phyloP scores from a whole-genome alignment of 1,140 invertebrate genomes.

The Heliconius hewitsoni region DNA sequence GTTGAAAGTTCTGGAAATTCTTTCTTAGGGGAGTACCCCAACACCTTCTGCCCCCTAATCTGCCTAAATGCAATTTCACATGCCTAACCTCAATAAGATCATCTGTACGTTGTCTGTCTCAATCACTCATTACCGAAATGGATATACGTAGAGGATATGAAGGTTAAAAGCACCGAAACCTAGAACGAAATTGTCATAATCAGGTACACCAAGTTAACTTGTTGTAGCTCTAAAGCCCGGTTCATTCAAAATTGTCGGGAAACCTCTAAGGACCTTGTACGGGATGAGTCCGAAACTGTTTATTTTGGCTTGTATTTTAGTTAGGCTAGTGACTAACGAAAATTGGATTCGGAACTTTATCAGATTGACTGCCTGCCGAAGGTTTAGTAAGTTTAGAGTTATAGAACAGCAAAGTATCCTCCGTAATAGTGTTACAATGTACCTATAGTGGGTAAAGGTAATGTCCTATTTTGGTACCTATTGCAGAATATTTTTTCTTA shows the following conservation, averaged over 20 bases:
- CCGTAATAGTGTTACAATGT: background rate
- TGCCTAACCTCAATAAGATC: too few species aligned
- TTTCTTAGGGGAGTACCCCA: too few species aligned
- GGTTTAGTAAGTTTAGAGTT: constrained; percentile 4
- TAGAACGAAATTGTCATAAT: background rate
- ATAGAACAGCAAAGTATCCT: constrained; percentile 2
- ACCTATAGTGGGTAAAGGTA: background rate
- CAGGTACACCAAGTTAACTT: constrained; percentile 6
- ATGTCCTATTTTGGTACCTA: too few species aligned
- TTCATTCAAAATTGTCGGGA: background rate
- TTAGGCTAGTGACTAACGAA: constrained; percentile 2
- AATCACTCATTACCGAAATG: too few species aligned
- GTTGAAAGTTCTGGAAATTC: too few species aligned
- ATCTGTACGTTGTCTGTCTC: too few species aligned
- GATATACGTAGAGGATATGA: too few species aligned
- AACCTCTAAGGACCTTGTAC: constrained; percentile 12
- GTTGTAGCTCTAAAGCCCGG: background rate
- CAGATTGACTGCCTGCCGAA: constrained; percentile 10
- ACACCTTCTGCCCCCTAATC: too few species aligned
- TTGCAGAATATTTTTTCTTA: too few species aligned
- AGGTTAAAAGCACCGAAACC: background rate
- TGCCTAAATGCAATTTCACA: too few species aligned
- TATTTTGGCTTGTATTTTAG: constrained; percentile 24
- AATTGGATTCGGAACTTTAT: constrained; percentile 13
- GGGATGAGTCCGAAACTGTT: constrained; percentile 18